Percentiles rank a stretch among this genome's conserved stretches.
Evolutionary conservation across 2,888 invertebrate genomes (phyloP).

Genomic region (Lysandra coridon): DNA sequence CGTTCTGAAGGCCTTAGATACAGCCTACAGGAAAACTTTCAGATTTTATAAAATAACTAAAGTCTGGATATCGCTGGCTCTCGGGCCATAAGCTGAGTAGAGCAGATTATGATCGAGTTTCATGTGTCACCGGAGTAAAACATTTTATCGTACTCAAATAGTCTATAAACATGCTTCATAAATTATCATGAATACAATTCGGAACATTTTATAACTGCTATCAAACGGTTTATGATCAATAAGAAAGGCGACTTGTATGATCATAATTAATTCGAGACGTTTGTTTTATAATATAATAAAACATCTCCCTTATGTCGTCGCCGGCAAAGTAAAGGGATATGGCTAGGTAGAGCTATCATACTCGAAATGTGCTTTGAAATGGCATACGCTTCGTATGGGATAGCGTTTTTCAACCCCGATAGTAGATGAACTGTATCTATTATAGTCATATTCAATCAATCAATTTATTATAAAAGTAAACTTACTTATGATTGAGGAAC

Average conservation of each 20-base stretch:
- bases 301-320: slow-evolving; percentile 54
- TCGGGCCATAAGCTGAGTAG: not conserved
- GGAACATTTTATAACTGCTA: slow-evolving; percentile 77
- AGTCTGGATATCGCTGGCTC: too few relatives aligned
- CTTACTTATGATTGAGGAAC: too few relatives aligned
- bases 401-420: too few relatives aligned
- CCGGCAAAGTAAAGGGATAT: slow-evolving; percentile 44
- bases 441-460: too few relatives aligned
- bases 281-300: slow-evolving; percentile 79
- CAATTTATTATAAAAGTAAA: too few relatives aligned
- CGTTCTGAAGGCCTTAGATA: too few relatives aligned
- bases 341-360: not conserved
- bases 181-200: slow-evolving; percentile 79
- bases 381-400: not conserved
- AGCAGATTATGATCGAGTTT: not conserved
- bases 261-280: slow-evolving; percentile 78
- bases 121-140: slow-evolving; percentile 36
- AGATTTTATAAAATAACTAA: too few relatives aligned
- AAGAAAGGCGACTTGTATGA: slow-evolving; percentile 66
- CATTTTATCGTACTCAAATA: slow-evolving; percentile 65
- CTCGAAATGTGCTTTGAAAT: not conserved
- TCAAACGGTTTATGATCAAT: slow-evolving; percentile 77
- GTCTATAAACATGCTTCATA: slow-evolving; percentile 78
- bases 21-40: too few relatives aligned
- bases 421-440: too few relatives aligned